phyloP scores from a whole-genome alignment of 2,888 invertebrate genomes.

The Campoletis raptor region DNA sequence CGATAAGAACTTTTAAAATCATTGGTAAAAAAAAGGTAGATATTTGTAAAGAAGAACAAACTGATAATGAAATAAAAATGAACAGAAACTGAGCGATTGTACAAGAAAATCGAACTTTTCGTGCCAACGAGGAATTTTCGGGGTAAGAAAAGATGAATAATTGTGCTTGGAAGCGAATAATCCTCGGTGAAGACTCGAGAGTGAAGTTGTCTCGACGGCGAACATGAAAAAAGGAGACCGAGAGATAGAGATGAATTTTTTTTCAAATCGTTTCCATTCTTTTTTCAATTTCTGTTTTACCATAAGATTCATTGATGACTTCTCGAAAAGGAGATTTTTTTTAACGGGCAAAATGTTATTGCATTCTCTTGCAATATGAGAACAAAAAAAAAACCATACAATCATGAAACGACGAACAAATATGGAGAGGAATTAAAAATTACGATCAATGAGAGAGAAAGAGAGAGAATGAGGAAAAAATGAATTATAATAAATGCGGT shows the following conservation, averaged over 20 bases:
- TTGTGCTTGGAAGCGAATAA: neutral
- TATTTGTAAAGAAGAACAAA: conserved; percentile 51
- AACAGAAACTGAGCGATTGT: neutral
- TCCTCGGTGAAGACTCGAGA: neutral
- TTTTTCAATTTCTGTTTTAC: conserved; percentile 33
- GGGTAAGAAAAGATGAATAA: neutral
- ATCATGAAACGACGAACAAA: conserved; percentile 16
- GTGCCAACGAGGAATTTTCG: conserved; percentile 59
- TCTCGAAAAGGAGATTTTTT: conserved; percentile 40
- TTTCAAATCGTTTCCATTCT: conserved; percentile 18
- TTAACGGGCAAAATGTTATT: conserved; percentile 15
- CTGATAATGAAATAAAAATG: conserved; percentile 63
- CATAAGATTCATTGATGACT: conserved; percentile 31
- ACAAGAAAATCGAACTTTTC: conserved; percentile 35
- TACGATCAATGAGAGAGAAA: conserved; percentile 29
- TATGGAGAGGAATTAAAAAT: neutral
- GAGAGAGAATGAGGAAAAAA: conserved; percentile 26
- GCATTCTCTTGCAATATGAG: conserved; percentile 7
- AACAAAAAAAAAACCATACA: neutral
- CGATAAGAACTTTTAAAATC: conserved; percentile 54
- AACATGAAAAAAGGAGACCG: neutral
- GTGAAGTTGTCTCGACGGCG: conserved; percentile 11
- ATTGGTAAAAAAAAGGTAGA: conserved; percentile 34
- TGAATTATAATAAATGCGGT: conserved; percentile 28
- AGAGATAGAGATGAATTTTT: neutral